These are phyloP conservation scores for Pararge aegeria DNA, from an alignment of 1,140 invertebrate genomes.

Conservation along the genomic window DNA sequence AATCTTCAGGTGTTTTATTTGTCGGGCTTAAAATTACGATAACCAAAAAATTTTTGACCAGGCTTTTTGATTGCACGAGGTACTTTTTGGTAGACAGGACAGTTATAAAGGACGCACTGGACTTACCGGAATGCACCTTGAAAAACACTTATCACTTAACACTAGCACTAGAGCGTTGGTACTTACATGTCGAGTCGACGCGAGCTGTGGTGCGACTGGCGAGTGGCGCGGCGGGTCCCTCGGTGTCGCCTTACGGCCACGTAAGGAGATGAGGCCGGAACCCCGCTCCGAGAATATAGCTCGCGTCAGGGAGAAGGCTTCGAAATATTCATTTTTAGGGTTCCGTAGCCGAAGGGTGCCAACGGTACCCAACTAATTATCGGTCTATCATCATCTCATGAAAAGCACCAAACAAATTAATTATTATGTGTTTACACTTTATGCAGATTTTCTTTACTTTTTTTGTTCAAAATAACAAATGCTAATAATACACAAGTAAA, in stretches of 20 bases:
- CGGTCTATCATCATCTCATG: too few relatives aligned
- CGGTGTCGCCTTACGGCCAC: conserved; percentile 73
- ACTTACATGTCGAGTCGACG: conserved; percentile 79
- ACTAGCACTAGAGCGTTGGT: conserved; percentile 59
- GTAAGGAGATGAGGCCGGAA: conserved; percentile 61
- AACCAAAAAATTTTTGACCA: background rate
- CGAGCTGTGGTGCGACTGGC: conserved; percentile 76
- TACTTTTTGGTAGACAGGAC: background rate
- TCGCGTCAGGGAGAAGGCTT: conserved; percentile 14
- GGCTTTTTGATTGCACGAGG: background rate
- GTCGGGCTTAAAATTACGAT: background rate
- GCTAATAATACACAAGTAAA: too few relatives aligned
- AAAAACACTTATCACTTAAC: conserved; percentile 56
- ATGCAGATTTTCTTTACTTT: too few relatives aligned
- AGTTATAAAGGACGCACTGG: conserved; percentile 2
- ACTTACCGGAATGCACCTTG: conserved; percentile 25
- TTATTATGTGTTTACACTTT: too few relatives aligned
- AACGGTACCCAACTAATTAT: too few relatives aligned
- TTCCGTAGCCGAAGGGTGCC: too few relatives aligned
- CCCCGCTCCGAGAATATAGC: conserved; percentile 57
- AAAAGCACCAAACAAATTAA: too few relatives aligned
- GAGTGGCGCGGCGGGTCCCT: conserved; percentile 34
- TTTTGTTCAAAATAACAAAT: too few relatives aligned
- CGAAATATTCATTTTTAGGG: conserved; percentile 1
- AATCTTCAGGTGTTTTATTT: background rate